Conservation (phyloP, 2,888 invertebrate genomes). For the Mesorhabditis belari region DNA sequence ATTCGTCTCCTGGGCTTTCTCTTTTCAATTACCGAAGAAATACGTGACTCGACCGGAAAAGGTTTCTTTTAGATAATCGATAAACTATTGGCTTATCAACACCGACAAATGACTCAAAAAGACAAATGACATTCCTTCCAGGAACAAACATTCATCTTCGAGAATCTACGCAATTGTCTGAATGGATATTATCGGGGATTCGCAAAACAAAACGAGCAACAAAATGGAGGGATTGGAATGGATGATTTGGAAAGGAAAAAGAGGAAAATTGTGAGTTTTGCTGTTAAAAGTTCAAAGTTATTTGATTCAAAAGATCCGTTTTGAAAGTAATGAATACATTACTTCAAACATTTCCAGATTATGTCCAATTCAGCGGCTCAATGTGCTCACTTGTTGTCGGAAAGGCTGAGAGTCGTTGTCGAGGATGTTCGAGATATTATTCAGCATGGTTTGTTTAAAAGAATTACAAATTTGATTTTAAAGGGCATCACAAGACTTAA, state of each 20-base stretch:
- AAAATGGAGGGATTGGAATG: not conserved
- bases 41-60: conserved; percentile 7
- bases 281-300: no score
- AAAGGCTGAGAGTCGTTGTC: not conserved
- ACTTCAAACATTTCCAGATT: not conserved
- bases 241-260: not conserved
- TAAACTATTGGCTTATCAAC: not conserved
- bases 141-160: conserved; percentile 15
- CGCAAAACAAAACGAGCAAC: not conserved
- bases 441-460: no score
- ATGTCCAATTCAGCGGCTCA: not conserved
- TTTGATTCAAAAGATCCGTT: not conserved
- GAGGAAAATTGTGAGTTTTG: not conserved
- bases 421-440: not conserved
- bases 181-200: not conserved
- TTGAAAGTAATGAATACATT: no score
- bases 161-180: conserved; percentile 2
- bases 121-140: conserved; percentile 1
- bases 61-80: not conserved
- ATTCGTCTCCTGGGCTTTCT: conserved; percentile 39
- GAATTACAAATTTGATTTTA: no score
- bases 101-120: not conserved
- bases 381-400: not conserved
- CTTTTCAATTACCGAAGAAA: conserved; percentile 35
- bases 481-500: no score